Evolutionary conservation across 2,888 invertebrate genomes (phyloP).

Genomic region (Tricholauxania praeusta): DNA sequence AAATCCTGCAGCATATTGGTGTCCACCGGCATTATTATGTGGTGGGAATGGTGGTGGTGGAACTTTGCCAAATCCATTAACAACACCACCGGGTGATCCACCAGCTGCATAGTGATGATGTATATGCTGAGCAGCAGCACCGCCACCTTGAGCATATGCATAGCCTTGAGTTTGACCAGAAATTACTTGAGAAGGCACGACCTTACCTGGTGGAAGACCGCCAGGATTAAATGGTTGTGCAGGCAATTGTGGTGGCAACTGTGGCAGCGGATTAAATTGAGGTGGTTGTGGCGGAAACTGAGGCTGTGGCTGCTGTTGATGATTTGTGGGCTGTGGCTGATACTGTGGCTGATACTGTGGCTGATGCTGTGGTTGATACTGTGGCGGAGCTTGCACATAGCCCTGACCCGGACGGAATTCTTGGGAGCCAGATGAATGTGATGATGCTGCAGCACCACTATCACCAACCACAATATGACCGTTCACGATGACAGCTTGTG

Average conservation of each 20-base stretch:
- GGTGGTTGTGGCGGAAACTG: background rate
- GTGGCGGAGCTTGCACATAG: constrained; percentile 28
- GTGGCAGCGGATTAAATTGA: constrained; percentile 25
- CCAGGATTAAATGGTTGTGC: constrained; percentile 23
- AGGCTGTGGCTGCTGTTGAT: constrained; percentile 1
- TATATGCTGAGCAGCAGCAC: constrained; percentile 2
- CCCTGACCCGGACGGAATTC: constrained; percentile 41
- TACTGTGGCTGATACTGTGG: constrained; percentile 9
- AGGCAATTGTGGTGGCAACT: constrained; percentile 25
- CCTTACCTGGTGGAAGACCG: constrained; percentile 6
- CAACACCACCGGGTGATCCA: constrained; percentile 22
- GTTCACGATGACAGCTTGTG: constrained; percentile 44
- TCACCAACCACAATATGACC: constrained; percentile 46
- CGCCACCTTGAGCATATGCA: constrained; percentile 14
- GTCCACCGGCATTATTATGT: background rate
- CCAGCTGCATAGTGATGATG: constrained; percentile 31
- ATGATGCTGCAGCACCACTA: constrained; percentile 35
- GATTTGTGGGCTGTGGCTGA: background rate
- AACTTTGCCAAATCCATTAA: constrained; percentile 43
- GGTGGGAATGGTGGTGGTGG: constrained; percentile 29
- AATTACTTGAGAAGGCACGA: constrained; percentile 24
- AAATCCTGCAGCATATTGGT: constrained; percentile 28
- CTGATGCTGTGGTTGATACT: background rate
- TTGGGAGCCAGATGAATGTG: constrained; percentile 32
- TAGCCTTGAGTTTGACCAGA: constrained; percentile 25